These are phyloP conservation scores for Oligia fasciuncula DNA, from an alignment of 2,888 invertebrate species.

Conservation along the genomic window DNA sequence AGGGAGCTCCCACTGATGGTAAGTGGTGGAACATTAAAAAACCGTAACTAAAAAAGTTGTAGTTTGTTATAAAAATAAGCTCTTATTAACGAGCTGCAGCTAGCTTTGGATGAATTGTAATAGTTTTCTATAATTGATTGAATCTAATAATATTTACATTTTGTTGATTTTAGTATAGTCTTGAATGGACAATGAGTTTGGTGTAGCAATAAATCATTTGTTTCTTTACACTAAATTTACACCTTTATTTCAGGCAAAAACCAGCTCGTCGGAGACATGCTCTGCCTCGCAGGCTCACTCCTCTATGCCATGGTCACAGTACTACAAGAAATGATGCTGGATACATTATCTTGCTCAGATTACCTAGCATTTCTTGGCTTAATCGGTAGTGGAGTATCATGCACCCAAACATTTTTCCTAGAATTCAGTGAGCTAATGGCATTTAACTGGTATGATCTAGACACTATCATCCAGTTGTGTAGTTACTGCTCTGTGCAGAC, in stretches of 20 bases:
- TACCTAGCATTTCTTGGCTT: constrained; percentile 95
- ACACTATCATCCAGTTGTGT: constrained; percentile 90
- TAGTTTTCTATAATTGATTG: too few relatives aligned
- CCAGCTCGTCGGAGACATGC: constrained; percentile 95
- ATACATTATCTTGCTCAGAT: constrained; percentile 93
- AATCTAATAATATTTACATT: background rate
- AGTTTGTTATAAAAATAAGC: too few relatives aligned
- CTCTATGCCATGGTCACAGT: constrained; percentile 95
- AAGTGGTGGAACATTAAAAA: constrained; percentile 16
- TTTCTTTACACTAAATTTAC: constrained; percentile 1
- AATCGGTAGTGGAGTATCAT: constrained; percentile 94
- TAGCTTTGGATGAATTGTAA: background rate
- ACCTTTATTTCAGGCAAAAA: constrained; percentile 91
- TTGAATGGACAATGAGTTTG: background rate
- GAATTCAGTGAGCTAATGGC: constrained; percentile 92
- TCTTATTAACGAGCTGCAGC: background rate
- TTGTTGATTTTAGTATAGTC: background rate
- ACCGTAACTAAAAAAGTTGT: background rate
- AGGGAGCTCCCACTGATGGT: constrained; percentile 92
- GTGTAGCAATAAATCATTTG: background rate
- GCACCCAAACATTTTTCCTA: constrained; percentile 94
- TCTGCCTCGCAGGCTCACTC: constrained; percentile 94
- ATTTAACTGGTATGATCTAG: constrained; percentile 93
- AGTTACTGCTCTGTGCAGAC: constrained; percentile 93
- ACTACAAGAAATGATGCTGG: constrained; percentile 95